Conservation (phyloP, 2,888 invertebrate genomes). For the Argyresthia albistria region DNA sequence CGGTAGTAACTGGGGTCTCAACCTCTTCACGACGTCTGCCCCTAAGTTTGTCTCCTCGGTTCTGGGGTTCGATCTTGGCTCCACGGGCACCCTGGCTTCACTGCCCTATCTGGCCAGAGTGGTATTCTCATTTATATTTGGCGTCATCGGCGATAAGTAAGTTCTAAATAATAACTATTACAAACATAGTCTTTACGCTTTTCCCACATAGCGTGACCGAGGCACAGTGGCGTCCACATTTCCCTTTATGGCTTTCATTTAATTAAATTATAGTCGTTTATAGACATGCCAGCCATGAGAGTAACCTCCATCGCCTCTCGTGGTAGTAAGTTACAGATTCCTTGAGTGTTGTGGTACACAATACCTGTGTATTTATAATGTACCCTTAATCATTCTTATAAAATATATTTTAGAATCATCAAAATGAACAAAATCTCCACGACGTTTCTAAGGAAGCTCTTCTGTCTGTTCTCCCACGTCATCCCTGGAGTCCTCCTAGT, state of each 20-base stretch:
- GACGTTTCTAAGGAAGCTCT: constrained; percentile 73
- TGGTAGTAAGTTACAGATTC: too few species aligned
- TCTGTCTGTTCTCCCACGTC: constrained; percentile 75
- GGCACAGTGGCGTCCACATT: too few species aligned
- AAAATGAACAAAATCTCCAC: constrained; percentile 50
- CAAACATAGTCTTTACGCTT: too few species aligned
- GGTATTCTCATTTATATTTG: not conserved
- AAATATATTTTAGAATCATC: constrained; percentile 74
- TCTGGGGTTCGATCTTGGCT: not conserved
- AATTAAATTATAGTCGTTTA: too few species aligned
- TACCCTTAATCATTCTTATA: too few species aligned
- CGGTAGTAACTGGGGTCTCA: constrained; percentile 69
- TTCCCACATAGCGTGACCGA: too few species aligned
- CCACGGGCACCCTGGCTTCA: not conserved
- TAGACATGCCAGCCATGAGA: too few species aligned
- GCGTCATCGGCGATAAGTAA: not conserved
- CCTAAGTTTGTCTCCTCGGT: not conserved
- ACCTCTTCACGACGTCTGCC: not conserved
- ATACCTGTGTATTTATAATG: too few species aligned
- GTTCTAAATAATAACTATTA: not conserved
- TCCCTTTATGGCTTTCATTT: too few species aligned
- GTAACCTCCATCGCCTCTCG: too few species aligned
- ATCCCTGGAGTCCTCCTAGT: constrained; percentile 68
- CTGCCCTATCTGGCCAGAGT: not conserved
- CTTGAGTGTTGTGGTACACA: too few species aligned